These are phyloP conservation scores for Chrysina gloriosa DNA, from an alignment of 2,888 invertebrate species.

Conservation along the genomic window DNA sequence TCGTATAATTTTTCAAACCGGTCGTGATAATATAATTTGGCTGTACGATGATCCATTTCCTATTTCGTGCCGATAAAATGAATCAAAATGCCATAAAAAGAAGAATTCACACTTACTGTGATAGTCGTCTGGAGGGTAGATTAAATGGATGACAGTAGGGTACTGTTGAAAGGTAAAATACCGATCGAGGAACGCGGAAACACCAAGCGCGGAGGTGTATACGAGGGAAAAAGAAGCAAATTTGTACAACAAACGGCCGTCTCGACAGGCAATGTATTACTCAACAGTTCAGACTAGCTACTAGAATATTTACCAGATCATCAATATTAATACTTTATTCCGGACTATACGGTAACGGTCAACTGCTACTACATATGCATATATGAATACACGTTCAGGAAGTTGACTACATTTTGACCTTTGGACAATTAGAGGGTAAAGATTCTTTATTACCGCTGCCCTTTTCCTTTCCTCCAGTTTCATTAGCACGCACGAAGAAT, in stretches of 20 bases:
- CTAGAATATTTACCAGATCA: constrained; percentile 63
- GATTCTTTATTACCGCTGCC: neutral
- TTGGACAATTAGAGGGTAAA: constrained; percentile 6
- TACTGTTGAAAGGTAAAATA: neutral
- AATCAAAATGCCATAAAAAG: constrained; percentile 24
- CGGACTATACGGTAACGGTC: constrained; percentile 48
- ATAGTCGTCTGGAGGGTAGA: constrained; percentile 2
- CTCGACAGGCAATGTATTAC: constrained; percentile 59
- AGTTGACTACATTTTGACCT: constrained; percentile 15
- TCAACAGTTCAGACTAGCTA: constrained; percentile 62
- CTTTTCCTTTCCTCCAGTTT: neutral
- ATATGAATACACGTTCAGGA: constrained; percentile 1
- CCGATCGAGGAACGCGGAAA: constrained; percentile 1
- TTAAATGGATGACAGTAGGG: constrained; percentile 16
- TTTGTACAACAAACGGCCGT: constrained; percentile 42
- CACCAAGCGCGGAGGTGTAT: neutral
- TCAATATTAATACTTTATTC: constrained; percentile 60
- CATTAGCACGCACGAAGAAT: neutral
- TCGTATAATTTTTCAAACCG: too few relatives aligned
- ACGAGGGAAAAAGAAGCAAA: constrained; percentile 24
- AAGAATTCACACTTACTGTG: constrained; percentile 1
- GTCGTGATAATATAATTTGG: constrained; percentile 8
- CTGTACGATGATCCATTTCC: constrained; percentile 21
- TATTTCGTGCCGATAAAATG: constrained; percentile 26
- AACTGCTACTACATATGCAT: constrained; percentile 31